Conservation (phyloP, 1,140 invertebrate species). For the Antheraea pernyi region DNA sequence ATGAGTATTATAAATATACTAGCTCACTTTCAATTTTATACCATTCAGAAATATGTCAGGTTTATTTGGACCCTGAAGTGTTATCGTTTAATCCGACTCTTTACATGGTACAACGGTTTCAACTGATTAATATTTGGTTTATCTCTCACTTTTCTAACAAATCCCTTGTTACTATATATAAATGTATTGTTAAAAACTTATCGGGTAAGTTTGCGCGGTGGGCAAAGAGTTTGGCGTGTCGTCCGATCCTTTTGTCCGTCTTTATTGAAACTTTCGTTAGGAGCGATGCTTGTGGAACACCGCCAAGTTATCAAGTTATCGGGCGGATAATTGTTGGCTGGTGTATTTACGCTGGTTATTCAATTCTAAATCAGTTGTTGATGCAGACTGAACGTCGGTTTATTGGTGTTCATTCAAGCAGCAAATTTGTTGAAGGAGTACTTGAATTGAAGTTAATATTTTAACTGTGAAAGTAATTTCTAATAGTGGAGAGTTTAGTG, state of each 20-base stretch:
- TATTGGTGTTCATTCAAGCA: background rate
- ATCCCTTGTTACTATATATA: background rate
- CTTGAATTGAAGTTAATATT: too few relatives aligned
- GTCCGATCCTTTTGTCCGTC: slow-evolving; percentile 25
- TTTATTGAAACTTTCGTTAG: slow-evolving; percentile 31
- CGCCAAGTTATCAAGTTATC: slow-evolving; percentile 27
- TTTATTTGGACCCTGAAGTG: too few relatives aligned
- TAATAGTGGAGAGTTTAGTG: too few relatives aligned
- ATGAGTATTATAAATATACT: too few relatives aligned
- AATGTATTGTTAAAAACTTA: background rate
- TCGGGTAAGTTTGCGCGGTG: background rate
- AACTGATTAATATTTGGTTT: background rate
- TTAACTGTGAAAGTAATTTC: too few relatives aligned
- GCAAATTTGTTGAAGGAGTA: background rate
- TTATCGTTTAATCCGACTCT: too few relatives aligned
- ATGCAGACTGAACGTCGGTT: background rate
- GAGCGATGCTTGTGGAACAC: slow-evolving; percentile 25
- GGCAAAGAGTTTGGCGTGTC: background rate
- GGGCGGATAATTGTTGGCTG: slow-evolving; percentile 3
- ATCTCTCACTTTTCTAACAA: background rate
- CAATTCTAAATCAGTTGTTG: background rate
- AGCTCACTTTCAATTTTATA: too few relatives aligned
- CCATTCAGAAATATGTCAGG: too few relatives aligned
- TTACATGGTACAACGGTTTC: too few relatives aligned
- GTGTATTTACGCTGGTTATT: background rate